A percentile compares a stretch with the other conserved stretches of the same genome.
These are phyloP conservation scores for Helicoverpa armigera DNA, from an alignment of 1,140 invertebrate genomes.

Conservation along the genomic window DNA sequence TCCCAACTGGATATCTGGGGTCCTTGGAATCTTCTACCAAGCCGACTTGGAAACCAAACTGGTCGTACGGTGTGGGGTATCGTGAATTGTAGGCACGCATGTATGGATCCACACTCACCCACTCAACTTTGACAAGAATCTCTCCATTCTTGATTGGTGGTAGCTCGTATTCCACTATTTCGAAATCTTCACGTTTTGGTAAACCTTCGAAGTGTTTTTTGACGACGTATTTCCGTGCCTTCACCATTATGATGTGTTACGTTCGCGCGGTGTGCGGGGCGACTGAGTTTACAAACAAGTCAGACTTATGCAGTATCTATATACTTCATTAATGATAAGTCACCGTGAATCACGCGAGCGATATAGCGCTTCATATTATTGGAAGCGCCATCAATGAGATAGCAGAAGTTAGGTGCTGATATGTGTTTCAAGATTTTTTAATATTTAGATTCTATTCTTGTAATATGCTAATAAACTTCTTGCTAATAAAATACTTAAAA, in stretches of 20 bases:
- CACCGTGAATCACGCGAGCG: too few relatives aligned
- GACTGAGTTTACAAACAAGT: conserved; percentile 32
- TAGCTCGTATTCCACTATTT: conserved; percentile 69
- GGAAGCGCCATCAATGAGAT: not conserved
- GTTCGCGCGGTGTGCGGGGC: not conserved
- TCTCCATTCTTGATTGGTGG: conserved; percentile 67
- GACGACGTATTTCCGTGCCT: conserved; percentile 64
- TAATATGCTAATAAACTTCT: too few relatives aligned
- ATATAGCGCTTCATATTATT: not conserved
- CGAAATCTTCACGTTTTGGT: conserved; percentile 69
- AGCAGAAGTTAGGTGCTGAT: too few relatives aligned
- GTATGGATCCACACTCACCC: conserved; percentile 80
- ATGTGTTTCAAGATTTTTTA: too few relatives aligned
- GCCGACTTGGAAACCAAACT: conserved; percentile 67
- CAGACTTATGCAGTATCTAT: not conserved
- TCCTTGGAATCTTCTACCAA: conserved; percentile 60
- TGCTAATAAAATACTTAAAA: too few relatives aligned
- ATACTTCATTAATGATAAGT: conserved; percentile 2
- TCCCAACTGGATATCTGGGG: conserved; percentile 85
- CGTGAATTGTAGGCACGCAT: conserved; percentile 44
- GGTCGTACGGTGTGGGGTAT: conserved; percentile 28
- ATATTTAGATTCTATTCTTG: too few relatives aligned
- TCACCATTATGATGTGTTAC: conserved; percentile 52
- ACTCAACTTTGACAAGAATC: conserved; percentile 77
- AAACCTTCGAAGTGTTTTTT: conserved; percentile 68